These are phyloP conservation scores for Phaethon lepturus DNA, from an alignment of 2,113 vertebrate genomes.

Conservation along the genomic window DNA sequence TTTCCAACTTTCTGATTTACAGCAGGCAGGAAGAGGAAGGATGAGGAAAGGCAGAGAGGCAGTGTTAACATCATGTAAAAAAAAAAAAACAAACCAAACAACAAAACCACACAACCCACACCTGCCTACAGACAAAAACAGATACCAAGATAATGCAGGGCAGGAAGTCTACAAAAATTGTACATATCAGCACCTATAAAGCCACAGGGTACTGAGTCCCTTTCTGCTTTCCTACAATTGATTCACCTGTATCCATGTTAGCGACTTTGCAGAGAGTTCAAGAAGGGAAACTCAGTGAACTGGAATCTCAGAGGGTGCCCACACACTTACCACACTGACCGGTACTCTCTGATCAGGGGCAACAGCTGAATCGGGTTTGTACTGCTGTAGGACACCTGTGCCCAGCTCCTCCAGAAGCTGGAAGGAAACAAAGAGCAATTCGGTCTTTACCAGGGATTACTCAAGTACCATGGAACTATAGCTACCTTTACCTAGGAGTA, in stretches of 20 bases:
- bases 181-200: not conserved
- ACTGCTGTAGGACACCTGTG: slow-evolving; percentile 89
- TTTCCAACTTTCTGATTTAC: not conserved
- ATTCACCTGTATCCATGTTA: not conserved
- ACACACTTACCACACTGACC: slow-evolving; percentile 77
- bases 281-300: not conserved
- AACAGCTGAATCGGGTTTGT: slow-evolving; percentile 79
- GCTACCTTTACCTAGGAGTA: not conserved
- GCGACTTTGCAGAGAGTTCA: not conserved
- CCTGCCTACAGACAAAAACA: not conserved
- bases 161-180: not conserved
- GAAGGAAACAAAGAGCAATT: not conserved
- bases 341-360: slow-evolving; percentile 79
- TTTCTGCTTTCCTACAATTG: not conserved
- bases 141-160: not conserved
- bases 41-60: not conserved
- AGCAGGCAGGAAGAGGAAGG: not conserved
- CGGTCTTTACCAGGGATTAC: not conserved
- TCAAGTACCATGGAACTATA: not conserved
- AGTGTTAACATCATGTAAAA: not conserved
- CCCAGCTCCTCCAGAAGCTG: slow-evolving; percentile 95
- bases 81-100: not conserved
- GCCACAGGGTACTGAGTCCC: not conserved
- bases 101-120: not conserved
- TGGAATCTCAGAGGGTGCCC: not conserved